Base-by-base conservation (phyloP, 2,797 vertebrate genomes). In the Lateolabrax maculatus region DNA sequence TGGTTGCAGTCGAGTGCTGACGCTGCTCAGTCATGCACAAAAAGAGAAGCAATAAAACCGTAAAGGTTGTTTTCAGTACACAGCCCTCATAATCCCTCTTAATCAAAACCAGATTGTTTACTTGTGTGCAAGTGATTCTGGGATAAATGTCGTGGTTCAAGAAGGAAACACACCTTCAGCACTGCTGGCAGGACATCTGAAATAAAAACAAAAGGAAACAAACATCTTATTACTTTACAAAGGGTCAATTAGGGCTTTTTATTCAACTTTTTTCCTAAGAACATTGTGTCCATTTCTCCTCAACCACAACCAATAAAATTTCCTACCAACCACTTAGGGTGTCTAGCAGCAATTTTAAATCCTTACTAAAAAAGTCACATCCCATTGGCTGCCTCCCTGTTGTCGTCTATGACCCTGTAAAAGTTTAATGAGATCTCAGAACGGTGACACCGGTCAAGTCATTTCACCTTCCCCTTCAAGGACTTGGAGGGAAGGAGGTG, bases 41-140 rank as follows among this genome's bases (percentile, higher is more conserved):
- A 86, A 61, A 58, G 29, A 63, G 41, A 81, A 67, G 31, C 39
- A 64, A 41, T 87, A 82, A 90, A 90, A 78, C 57, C 81, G 79
- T 69, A 70, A 80, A 89, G 64, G 73, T 86, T 87, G 85, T 90
- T 92, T 90, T 93, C 77, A 75, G 89, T 84, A 85, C 65, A 69
- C 70, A 78, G 65, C 64, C 84, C 83, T 81, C 70, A 68, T 76
- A 84, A 82, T 84, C 82, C 48, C 2, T 75, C 77, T 65, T 72
- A 81, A 90, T 85, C 78, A 75, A 71, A 89, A 88, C 81, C 88
- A 90, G 89, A 84, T 88, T 86, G 88, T 90, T 88, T 69, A 66
- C 72, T 64, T 73, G 75, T 58, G 63, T 58, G 69, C 62, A 44
- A 36, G 62, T 70, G 83, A 77, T 71, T 75, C 51, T 44, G 46